phyloP scores from a whole-genome alignment of 2,797 vertebrate species.

The Helostoma temminkii region DNA sequence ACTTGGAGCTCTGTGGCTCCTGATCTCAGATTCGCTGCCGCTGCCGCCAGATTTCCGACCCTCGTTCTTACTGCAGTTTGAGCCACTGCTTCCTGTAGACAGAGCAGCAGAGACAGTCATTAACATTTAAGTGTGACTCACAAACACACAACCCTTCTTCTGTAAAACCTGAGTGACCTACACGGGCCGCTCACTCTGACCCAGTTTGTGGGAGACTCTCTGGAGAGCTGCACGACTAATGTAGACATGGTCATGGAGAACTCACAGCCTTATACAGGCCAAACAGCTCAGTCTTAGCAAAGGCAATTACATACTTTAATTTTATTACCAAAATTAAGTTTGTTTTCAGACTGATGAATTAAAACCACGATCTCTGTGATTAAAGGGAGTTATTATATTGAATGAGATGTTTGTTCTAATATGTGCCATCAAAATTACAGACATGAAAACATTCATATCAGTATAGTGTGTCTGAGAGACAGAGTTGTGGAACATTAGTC shows the following conservation, averaged over 20 bases:
- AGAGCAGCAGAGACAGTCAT: slow-evolving; percentile 15
- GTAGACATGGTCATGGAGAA: slow-evolving; percentile 41
- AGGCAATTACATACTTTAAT: slow-evolving; percentile 55
- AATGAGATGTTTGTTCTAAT: background rate
- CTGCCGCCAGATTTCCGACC: slow-evolving; percentile 91
- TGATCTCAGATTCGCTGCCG: slow-evolving; percentile 92
- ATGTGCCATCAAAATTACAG: slow-evolving; percentile 2
- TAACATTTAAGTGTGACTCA: background rate
- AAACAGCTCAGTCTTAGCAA: slow-evolving; percentile 39
- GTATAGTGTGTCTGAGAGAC: background rate
- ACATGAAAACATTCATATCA: background rate
- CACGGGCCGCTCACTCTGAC: slow-evolving; percentile 44
- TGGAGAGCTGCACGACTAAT: slow-evolving; percentile 66
- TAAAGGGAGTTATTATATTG: slow-evolving; percentile 3
- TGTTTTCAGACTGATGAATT: slow-evolving; percentile 20
- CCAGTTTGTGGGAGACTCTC: slow-evolving; percentile 55
- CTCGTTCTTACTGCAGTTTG: slow-evolving; percentile 93
- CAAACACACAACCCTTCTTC: background rate
- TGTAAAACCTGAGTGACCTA: slow-evolving; percentile 16
- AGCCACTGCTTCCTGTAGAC: slow-evolving; percentile 93
- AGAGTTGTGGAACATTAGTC: background rate
- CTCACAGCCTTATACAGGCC: slow-evolving; percentile 36
- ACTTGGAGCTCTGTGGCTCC: slow-evolving; percentile 88
- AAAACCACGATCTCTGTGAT: slow-evolving; percentile 2
- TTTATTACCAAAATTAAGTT: slow-evolving; percentile 45